phyloP scores from a whole-genome alignment of 1,140 invertebrate genomes.

The Conus betulinus region DNA sequence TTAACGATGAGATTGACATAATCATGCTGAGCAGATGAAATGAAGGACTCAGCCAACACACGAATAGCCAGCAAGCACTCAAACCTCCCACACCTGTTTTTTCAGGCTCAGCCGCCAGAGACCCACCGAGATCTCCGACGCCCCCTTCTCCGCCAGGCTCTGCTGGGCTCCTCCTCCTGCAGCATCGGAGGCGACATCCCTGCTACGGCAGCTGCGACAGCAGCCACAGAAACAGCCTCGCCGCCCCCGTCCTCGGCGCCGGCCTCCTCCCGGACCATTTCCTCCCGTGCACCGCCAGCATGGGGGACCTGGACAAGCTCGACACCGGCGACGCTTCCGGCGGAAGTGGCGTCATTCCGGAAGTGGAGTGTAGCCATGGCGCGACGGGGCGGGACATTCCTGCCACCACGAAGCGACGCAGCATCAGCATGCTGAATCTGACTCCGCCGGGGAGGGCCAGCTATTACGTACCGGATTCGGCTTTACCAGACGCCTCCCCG shows the following conservation, averaged over 20 bases:
- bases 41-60: too few relatives aligned
- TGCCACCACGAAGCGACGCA: conserved; percentile 20
- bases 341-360: background rate
- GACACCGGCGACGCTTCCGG: conserved; percentile 15
- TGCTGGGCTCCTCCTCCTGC: conserved; percentile 28
- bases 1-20: too few relatives aligned
- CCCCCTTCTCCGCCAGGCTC: conserved; percentile 32
- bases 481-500: conserved; percentile 10
- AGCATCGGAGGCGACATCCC: background rate
- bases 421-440: conserved; percentile 39
- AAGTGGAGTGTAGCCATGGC: background rate
- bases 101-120: background rate
- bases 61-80: too few relatives aligned
- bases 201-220: conserved; percentile 25
- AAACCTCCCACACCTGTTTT: background rate
- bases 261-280: background rate
- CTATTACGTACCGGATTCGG: conserved; percentile 26
- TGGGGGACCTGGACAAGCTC: conserved; percentile 39
- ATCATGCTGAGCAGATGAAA: too few relatives aligned
- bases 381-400: background rate
- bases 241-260: background rate
- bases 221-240: conserved; percentile 7
- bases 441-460: conserved; percentile 23
- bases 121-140: conserved; percentile 14
- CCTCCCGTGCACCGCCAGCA: conserved; percentile 38